These are phyloP conservation scores for Microtus richardsoni DNA, from an alignment of 2,113 vertebrate genomes.

Conservation along the genomic window DNA sequence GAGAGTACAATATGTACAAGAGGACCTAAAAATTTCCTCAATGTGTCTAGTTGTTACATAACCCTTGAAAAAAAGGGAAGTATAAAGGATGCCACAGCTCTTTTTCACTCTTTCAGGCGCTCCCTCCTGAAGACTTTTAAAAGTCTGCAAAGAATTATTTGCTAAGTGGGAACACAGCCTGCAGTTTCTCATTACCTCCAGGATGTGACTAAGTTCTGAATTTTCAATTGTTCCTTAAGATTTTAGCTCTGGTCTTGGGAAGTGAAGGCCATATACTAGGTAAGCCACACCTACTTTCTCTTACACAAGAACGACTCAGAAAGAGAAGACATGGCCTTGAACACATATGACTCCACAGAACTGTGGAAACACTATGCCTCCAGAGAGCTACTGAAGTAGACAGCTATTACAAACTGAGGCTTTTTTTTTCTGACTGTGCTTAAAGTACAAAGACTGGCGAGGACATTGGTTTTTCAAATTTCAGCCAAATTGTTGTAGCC, in stretches of 20 bases:
- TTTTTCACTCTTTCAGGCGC: background rate
- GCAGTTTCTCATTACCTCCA: background rate
- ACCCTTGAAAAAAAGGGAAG: slow-evolving; percentile 16
- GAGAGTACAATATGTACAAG: background rate
- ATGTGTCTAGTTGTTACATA: background rate
- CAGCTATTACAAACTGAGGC: background rate
- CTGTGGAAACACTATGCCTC: background rate
- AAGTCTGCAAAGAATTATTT: slow-evolving; percentile 6
- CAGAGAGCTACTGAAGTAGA: background rate
- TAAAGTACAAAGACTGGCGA: slow-evolving; percentile 37
- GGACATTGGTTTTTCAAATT: background rate
- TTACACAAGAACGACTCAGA: background rate
- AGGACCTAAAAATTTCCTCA: background rate
- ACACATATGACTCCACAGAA: background rate
- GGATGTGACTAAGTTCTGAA: background rate
- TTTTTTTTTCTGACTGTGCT: background rate
- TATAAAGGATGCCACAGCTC: background rate
- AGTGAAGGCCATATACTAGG: background rate
- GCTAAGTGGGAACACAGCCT: background rate
- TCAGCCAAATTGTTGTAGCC: background rate
- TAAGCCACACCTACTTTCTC: background rate
- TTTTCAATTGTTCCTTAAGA: background rate
- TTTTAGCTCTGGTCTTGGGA: slow-evolving; percentile 15
- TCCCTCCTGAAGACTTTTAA: background rate
- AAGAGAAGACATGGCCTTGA: background rate